A percentile compares a stretch with the other conserved stretches of the same genome.
Evolutionary conservation across 1,140 invertebrate genomes (phyloP).

Genomic region (Trichomalopsis sarcophagae): DNA sequence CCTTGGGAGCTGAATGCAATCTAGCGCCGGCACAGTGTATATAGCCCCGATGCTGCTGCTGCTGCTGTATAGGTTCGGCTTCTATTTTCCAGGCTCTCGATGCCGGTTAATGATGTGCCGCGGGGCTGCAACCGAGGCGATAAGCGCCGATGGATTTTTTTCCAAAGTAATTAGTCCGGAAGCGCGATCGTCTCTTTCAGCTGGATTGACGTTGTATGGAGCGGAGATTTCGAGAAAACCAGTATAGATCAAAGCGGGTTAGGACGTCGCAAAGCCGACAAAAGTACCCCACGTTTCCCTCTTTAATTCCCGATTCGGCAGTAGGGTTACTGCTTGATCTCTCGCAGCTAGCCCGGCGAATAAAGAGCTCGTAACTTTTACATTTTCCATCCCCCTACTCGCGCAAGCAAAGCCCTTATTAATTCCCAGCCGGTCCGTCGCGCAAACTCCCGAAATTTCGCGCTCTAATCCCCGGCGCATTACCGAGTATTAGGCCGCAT

Average conservation of each 20-base stretch:
- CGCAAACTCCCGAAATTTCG: conserved; percentile 17
- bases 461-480: conserved; percentile 38
- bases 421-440: conserved; percentile 19
- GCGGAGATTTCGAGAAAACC: too few species aligned
- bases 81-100: conserved; percentile 19
- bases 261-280: too few species aligned
- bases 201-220: too few species aligned
- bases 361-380: conserved; percentile 19
- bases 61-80: not conserved
- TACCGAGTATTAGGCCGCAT: conserved; percentile 36
- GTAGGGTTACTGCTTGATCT: not conserved
- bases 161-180: conserved; percentile 8
- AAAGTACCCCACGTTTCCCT: too few species aligned
- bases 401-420: conserved; percentile 28
- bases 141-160: conserved; percentile 15
- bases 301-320: not conserved
- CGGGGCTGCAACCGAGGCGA: not conserved
- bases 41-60: not conserved
- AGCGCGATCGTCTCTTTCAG: too few species aligned
- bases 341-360: not conserved
- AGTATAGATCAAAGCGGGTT: too few species aligned
- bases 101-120: conserved; percentile 21
- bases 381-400: not conserved
- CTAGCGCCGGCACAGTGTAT: not conserved
- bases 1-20: conserved; percentile 33